Evolutionary conservation across 2,113 vertebrate species (phyloP).

Genomic region (Bufo gargarizans): DNA sequence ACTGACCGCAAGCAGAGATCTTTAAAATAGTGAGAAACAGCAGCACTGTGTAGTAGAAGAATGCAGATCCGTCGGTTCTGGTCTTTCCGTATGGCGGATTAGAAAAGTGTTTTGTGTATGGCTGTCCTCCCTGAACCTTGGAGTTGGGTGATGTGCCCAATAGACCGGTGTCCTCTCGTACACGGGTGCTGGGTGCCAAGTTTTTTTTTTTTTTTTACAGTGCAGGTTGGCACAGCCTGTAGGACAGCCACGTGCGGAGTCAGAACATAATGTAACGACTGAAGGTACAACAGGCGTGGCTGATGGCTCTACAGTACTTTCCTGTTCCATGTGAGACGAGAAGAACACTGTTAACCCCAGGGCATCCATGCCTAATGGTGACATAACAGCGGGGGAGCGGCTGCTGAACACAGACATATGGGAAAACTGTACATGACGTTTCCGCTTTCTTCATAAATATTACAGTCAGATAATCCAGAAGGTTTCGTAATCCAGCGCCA

Average conservation of each 20-base stretch:
- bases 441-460: too few species aligned
- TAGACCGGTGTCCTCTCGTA: too few species aligned
- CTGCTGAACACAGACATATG: background rate
- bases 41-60: too few species aligned
- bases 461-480: too few species aligned
- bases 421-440: background rate
- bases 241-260: slow-evolving; percentile 15
- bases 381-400: background rate
- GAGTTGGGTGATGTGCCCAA: too few species aligned
- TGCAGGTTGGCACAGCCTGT: background rate
- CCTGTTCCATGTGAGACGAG: background rate
- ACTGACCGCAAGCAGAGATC: background rate
- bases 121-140: too few species aligned
- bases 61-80: too few species aligned
- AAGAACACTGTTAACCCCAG: background rate
- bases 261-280: background rate
- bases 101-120: too few species aligned
- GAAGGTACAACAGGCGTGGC: background rate
- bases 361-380: background rate
- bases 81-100: too few species aligned
- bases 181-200: background rate
- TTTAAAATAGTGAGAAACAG: too few species aligned
- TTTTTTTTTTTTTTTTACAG: background rate
- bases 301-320: background rate
- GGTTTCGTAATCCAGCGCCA: too few species aligned